Percentiles rank a stretch among this genome's conserved stretches.
phyloP scores from a whole-genome alignment of 2,888 invertebrate genomes.

The Eristalis arbustorum region DNA sequence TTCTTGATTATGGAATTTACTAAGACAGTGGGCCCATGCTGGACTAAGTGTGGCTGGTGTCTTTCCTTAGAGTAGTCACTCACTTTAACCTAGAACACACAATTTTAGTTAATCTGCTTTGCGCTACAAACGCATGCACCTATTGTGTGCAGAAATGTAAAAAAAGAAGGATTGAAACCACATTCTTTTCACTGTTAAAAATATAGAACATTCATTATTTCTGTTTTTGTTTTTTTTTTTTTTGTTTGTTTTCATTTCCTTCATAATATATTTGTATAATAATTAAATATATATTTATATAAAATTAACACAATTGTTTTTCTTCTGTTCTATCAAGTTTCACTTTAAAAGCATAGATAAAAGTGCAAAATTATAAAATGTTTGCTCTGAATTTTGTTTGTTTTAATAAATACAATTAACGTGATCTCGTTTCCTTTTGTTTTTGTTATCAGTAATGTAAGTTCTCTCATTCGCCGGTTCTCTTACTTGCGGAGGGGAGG shows the following conservation, averaged over 20 bases:
- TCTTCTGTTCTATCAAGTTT: slow-evolving; percentile 48
- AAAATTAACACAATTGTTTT: slow-evolving; percentile 71
- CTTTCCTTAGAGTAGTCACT: too few relatives aligned
- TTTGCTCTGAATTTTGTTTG: slow-evolving; percentile 52
- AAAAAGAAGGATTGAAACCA: slow-evolving; percentile 42
- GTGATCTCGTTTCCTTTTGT: slow-evolving; percentile 6
- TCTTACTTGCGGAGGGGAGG: not conserved
- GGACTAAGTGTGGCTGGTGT: too few relatives aligned
- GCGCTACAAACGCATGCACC: too few relatives aligned
- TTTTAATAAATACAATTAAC: slow-evolving; percentile 65
- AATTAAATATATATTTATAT: slow-evolving; percentile 72
- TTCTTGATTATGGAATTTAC: too few relatives aligned
- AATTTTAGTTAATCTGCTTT: too few relatives aligned
- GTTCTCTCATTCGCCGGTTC: slow-evolving; percentile 17
- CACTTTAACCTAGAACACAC: too few relatives aligned
- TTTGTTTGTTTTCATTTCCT: slow-evolving; percentile 57
- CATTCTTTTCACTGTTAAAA: slow-evolving; percentile 55
- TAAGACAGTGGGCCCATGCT: too few relatives aligned
- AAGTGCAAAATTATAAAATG: slow-evolving; percentile 59
- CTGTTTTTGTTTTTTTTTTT: slow-evolving; percentile 46
- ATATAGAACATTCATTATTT: slow-evolving; percentile 57
- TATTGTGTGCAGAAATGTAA: not conserved
- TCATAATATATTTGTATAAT: slow-evolving; percentile 70
- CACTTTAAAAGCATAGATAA: slow-evolving; percentile 52
- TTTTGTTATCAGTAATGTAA: slow-evolving; percentile 35